These are phyloP conservation scores for Zosterops lateralis DNA, from an alignment of 2,113 vertebrate species.

Conservation along the genomic window DNA sequence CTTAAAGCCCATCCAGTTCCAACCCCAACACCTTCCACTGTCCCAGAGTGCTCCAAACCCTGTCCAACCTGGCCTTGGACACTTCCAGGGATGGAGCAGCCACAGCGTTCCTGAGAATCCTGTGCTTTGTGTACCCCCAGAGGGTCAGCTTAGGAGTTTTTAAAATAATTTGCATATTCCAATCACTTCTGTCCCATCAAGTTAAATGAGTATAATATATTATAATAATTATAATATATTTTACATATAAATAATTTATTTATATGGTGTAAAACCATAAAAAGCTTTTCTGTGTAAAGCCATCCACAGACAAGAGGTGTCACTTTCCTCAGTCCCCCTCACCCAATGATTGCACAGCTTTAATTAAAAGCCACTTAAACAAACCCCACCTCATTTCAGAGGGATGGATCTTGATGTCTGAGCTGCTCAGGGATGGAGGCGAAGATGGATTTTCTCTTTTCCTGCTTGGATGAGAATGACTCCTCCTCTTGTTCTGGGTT, in stretches of 20 bases:
- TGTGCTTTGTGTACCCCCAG: not conserved
- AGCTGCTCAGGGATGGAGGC: not conserved
- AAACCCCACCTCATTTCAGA: not conserved
- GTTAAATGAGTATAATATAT: not conserved
- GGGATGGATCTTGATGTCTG: accelerated
- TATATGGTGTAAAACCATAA: too few relatives aligned
- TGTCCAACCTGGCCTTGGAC: accelerated
- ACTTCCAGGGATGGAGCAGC: not conserved
- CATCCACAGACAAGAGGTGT: not conserved
- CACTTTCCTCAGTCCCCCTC: not conserved
- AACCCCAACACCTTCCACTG: not conserved
- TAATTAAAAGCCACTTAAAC: not conserved
- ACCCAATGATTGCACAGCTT: not conserved
- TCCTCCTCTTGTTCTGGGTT: not conserved
- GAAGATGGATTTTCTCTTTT: not conserved
- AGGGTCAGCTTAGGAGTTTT: accelerated
- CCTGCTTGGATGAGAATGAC: not conserved
- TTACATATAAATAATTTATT: too few relatives aligned
- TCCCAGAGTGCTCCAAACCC: not conserved
- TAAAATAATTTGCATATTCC: not conserved
- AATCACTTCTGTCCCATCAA: not conserved
- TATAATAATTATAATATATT: too few relatives aligned
- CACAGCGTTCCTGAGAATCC: not conserved
- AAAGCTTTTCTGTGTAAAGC: not conserved
- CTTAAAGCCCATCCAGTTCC: not conserved